Percentiles rank a stretch among this genome's conserved stretches.
phyloP scores from a whole-genome alignment of 2,113 vertebrate species.

The Pedionomus torquatus region DNA sequence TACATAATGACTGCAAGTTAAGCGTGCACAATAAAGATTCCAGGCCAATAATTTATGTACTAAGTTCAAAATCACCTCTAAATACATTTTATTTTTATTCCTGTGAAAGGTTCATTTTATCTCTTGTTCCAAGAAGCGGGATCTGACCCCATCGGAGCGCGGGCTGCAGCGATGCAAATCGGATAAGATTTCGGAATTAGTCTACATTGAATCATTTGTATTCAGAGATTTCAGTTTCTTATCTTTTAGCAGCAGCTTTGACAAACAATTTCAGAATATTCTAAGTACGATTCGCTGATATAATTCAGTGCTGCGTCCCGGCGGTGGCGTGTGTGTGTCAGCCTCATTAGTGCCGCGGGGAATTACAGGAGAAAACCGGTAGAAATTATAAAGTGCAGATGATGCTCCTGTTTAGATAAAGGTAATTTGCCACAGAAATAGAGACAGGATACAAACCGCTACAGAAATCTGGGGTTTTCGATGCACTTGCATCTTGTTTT shows the following conservation, averaged over 20 bases:
- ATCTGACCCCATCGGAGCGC: not conserved
- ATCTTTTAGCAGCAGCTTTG: constrained; percentile 50
- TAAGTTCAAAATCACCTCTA: constrained; percentile 65
- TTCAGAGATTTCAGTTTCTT: constrained; percentile 50
- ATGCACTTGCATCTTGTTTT: not conserved
- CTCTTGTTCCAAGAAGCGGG: constrained; percentile 23
- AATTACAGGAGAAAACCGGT: not conserved
- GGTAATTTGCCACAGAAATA: not conserved
- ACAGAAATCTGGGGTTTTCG: not conserved
- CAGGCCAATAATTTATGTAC: constrained; percentile 65
- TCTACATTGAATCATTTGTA: constrained; percentile 38
- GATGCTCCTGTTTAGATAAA: not conserved
- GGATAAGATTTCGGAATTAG: not conserved
- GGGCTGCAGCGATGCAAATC: constrained; percentile 21
- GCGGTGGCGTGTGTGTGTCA: not conserved
- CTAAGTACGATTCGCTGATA: constrained; percentile 40
- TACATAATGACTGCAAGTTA: constrained; percentile 68
- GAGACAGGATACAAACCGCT: not conserved
- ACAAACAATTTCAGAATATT: constrained; percentile 50
- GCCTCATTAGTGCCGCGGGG: constrained; percentile 30
- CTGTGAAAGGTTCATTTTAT: constrained; percentile 49
- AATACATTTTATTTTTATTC: constrained; percentile 59
- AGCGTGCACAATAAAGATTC: constrained; percentile 66
- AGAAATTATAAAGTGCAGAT: not conserved
- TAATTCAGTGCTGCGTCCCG: not conserved